Evolutionary conservation across 2,797 vertebrate species (phyloP).

Genomic region (Cryptoprocta ferox): DNA sequence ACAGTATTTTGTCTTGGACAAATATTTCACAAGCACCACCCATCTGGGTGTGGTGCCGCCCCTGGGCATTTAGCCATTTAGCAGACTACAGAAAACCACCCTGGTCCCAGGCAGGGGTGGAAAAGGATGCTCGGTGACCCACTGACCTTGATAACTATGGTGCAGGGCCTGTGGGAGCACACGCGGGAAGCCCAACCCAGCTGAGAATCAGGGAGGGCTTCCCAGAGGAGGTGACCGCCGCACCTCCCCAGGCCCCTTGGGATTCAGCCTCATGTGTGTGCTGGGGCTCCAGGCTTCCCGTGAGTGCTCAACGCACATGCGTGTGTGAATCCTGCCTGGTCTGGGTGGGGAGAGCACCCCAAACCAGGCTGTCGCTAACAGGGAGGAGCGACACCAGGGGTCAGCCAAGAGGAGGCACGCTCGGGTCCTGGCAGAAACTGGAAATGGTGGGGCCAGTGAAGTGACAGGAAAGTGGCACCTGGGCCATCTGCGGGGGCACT

Average conservation of each 20-base stretch:
- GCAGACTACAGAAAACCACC: neutral
- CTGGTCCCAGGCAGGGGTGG: neutral
- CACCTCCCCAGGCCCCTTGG: neutral
- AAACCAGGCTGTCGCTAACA: neutral
- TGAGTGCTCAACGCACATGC: neutral
- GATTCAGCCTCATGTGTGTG: rapidly evolving
- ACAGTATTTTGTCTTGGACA: neutral
- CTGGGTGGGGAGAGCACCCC: too few species aligned
- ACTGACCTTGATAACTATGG: neutral
- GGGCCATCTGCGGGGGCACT: neutral
- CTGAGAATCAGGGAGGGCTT: neutral
- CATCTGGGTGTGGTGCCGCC: rapidly evolving
- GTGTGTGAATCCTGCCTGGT: neutral
- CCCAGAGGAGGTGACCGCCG: neutral
- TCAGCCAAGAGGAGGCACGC: too few species aligned
- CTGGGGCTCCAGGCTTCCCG: neutral
- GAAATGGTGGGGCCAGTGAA: neutral
- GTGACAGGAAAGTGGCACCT: neutral
- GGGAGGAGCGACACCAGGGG: neutral
- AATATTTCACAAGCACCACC: neutral
- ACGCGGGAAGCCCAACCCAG: neutral
- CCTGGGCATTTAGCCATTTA: too few species aligned
- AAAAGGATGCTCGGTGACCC: neutral
- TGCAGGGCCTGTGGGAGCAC: neutral
- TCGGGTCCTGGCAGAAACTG: rapidly evolving